A percentile compares a stretch with the other conserved stretches of the same genome.
Conservation (phyloP, 2,888 invertebrate genomes). For the Ceratothoa steindachneri region DNA sequence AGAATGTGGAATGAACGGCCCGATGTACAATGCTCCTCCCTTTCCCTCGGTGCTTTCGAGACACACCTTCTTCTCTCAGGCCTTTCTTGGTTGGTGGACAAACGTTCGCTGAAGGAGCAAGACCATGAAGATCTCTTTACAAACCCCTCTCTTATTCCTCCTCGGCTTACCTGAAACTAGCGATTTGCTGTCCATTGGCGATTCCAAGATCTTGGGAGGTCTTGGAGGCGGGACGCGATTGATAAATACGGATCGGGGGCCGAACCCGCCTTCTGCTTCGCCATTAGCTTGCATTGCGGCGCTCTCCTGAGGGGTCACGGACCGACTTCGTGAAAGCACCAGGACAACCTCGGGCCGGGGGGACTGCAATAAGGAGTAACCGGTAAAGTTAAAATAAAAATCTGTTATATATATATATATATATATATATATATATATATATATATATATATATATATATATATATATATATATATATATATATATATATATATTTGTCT, state of each 20-base stretch:
- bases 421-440: not conserved
- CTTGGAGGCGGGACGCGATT: slow-evolving; percentile 47
- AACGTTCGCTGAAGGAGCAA: too few species aligned
- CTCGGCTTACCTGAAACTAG: slow-evolving; percentile 50
- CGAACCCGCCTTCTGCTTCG: slow-evolving; percentile 31
- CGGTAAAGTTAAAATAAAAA: not conserved
- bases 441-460: not conserved
- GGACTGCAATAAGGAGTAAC: slow-evolving; percentile 57
- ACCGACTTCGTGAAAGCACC: slow-evolving; percentile 64
- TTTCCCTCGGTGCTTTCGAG: too few species aligned
- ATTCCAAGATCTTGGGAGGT: slow-evolving; percentile 50
- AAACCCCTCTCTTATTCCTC: too few species aligned
- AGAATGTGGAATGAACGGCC: too few species aligned
- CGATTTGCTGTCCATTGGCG: slow-evolving; percentile 49
- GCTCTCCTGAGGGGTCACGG: slow-evolving; percentile 50
- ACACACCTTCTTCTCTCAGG: too few species aligned
- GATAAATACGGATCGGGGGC: slow-evolving; percentile 41
- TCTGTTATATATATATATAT: too few species aligned
- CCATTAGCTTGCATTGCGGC: slow-evolving; percentile 19
- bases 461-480: too few species aligned
- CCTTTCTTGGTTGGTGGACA: too few species aligned
- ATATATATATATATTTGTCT: too few species aligned
- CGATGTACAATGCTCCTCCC: too few species aligned
- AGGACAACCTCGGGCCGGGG: slow-evolving; percentile 74
- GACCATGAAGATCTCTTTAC: too few species aligned